These are phyloP conservation scores for Dryas iulia DNA, from an alignment of 1,140 invertebrate genomes.

Conservation along the genomic window DNA sequence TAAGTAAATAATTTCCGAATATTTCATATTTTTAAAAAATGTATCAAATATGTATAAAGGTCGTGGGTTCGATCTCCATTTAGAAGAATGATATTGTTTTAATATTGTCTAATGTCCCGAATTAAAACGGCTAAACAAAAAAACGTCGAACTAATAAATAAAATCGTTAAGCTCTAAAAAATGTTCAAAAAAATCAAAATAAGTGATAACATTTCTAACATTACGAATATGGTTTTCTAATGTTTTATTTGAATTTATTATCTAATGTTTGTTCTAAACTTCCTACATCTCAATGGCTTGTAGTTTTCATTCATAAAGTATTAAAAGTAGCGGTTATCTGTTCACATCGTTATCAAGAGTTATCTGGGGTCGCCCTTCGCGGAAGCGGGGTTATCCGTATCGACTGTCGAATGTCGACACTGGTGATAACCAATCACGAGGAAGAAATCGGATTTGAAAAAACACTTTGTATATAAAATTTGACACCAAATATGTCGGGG, in stretches of 20 bases:
- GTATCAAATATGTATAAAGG: no score
- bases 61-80: no score
- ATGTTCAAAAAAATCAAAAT: no score
- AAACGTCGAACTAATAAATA: no score
- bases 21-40: no score
- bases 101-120: no score
- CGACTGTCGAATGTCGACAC: conserved; percentile 32
- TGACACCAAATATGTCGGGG: background rate
- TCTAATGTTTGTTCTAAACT: conserved; percentile 4
- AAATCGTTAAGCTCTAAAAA: no score
- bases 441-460: conserved; percentile 22
- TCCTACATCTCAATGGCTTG: conserved; percentile 1
- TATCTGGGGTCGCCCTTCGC: conserved; percentile 39
- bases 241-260: background rate
- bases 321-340: conserved; percentile 23
- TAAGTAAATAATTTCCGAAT: no score
- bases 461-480: background rate
- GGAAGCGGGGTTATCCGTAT: conserved; percentile 38
- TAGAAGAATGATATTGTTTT: no score
- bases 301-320: conserved; percentile 27
- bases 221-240: background rate
- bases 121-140: no score
- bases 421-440: conserved; percentile 24
- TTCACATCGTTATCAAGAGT: conserved; percentile 23
- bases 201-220: background rate